phyloP scores from a whole-genome alignment of 2,797 vertebrate species.

The Choloepus didactylus region DNA sequence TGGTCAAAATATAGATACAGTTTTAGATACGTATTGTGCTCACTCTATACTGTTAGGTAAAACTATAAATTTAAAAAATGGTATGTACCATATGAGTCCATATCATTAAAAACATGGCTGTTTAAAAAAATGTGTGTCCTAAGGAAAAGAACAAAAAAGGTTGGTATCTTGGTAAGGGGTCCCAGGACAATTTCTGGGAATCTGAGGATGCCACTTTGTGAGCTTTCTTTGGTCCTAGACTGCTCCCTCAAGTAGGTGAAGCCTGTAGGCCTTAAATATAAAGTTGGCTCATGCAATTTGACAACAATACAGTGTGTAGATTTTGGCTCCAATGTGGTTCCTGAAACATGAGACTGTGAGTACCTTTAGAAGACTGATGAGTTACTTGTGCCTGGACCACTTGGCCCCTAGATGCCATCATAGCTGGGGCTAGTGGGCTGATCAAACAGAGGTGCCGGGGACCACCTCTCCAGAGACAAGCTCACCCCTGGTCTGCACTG shows the following conservation, averaged over 20 bases:
- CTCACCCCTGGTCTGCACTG: background rate
- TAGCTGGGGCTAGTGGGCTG: background rate
- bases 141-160: constrained; percentile 26
- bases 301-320: background rate
- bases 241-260: background rate
- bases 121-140: background rate
- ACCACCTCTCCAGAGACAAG: background rate
- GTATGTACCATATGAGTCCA: background rate
- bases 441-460: background rate
- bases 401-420: background rate
- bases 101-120: background rate
- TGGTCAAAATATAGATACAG: background rate
- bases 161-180: background rate
- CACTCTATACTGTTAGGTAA: background rate
- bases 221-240: background rate
- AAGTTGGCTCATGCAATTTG: background rate
- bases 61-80: constrained; percentile 21
- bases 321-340: background rate
- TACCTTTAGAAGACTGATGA: background rate
- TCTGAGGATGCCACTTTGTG: background rate
- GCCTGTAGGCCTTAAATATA: background rate
- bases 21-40: background rate
- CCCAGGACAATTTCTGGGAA: background rate
- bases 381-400: background rate
- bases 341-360: background rate